A percentile compares a stretch with the other conserved stretches of the same genome.
Conservation (phyloP, 2,113 vertebrate genomes). For the Istiophorus platypterus region DNA sequence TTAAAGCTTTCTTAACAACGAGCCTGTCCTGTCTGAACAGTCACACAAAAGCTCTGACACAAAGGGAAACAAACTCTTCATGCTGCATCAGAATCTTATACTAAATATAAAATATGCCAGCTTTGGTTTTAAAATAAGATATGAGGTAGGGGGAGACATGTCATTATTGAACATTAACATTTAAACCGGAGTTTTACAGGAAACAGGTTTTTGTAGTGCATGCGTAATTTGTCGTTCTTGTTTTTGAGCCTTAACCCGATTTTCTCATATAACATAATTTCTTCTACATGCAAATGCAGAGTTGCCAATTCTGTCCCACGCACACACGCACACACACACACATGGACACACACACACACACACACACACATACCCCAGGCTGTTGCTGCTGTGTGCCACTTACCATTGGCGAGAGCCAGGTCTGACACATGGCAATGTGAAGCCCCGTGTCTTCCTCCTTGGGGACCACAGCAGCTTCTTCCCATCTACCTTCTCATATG, state of each 20-base stretch:
- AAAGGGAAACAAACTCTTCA: too few species aligned
- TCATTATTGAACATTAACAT: constrained; percentile 3
- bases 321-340: background rate
- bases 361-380: background rate
- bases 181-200: background rate
- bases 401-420: constrained; percentile 21
- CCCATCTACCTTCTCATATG: constrained; percentile 38
- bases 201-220: background rate
- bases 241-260: background rate
- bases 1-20: background rate
- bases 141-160: background rate
- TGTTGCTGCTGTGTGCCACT: constrained; percentile 12
- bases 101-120: background rate
- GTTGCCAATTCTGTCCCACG: constrained; percentile 1
- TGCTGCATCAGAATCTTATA: background rate
- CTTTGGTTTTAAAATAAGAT: background rate
- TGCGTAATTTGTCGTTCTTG: background rate
- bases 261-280: background rate
- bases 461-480: constrained; percentile 28
- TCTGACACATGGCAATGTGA: constrained; percentile 38
- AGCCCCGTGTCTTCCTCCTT: constrained; percentile 14
- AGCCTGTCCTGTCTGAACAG: too few species aligned
- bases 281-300: constrained; percentile 16
- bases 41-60: too few species aligned
- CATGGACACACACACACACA: background rate